Base-by-base conservation (phyloP, 1,140 invertebrate species). In the Bombus superbus region DNA sequence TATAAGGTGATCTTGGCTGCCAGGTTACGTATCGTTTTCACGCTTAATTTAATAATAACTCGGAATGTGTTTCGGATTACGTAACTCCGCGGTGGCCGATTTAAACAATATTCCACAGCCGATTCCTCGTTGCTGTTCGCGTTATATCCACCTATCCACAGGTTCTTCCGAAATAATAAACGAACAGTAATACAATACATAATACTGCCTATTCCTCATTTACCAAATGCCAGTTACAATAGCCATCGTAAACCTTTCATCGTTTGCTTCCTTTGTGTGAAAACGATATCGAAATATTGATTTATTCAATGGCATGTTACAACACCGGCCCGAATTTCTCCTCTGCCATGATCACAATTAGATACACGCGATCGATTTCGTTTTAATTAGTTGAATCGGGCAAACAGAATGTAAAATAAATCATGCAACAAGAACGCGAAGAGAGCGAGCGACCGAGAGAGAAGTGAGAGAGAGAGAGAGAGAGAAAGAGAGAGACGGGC, bases 241-340 rank as follows among this genome's bases (percentile, higher is more conserved):
- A n/a, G 38, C 62, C 35, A 68, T 44, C 57, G 84, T 74, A 81
- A 85, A 85, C 71, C 79, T 74, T 59, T 85, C 79, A 74, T 59
- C 71, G 84, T 68, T 81, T 81, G 75, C 71, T 57, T 81, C 71
- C 84, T 75, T 81, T 85, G 78, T 68, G 38, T 18, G 69, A 81
- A 40, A 74, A 68, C 71, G 47, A 68, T 81, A 85, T 74, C 59
- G 79, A 38, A 28, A n/a, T 85, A 85, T 81, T 59, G 78, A 81
- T 85, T 81, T 85, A 81, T 85, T 59, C 59, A 47, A 81, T 38
- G 44, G 71, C 28, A 68, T 35, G 59, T 47, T 85, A 75, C 78
- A 75, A 13, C 71, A 44, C 9, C 40, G 9, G 22, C 18, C 13
- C 28, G 64, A 35, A 42, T 47, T 71, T 72, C 53, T 64, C 22